Evolutionary conservation across 2,113 vertebrate species (phyloP).

Genomic region (Gallinago media): DNA sequence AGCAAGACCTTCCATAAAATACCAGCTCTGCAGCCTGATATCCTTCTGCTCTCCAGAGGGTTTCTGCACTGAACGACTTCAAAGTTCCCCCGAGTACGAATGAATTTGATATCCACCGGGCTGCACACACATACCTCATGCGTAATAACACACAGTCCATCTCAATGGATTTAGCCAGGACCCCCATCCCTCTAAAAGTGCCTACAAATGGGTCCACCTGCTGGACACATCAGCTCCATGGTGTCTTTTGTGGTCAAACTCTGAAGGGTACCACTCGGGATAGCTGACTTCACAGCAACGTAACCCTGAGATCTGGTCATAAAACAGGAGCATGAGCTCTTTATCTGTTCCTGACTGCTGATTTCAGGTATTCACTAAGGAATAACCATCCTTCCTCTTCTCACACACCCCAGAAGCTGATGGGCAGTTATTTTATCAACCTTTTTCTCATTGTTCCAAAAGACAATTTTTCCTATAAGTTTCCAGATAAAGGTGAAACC

Average conservation of each 20-base stretch:
- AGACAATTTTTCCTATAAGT: background rate
- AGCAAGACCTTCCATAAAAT: background rate
- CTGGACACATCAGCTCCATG: background rate
- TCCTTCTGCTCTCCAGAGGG: background rate
- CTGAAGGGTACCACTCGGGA: background rate
- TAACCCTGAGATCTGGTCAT: background rate
- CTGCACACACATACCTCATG: background rate
- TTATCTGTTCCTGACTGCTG: background rate
- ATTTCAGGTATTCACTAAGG: background rate
- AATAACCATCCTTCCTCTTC: background rate
- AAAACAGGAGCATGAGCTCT: background rate
- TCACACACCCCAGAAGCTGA: background rate
- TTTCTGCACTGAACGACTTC: background rate
- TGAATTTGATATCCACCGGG: background rate
- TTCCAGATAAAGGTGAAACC: background rate
- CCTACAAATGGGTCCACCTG: accelerated
- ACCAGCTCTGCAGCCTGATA: background rate
- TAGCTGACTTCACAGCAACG: background rate
- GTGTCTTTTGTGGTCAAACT: background rate
- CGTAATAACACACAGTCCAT: background rate
- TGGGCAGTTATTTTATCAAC: background rate
- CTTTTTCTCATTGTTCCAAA: background rate
- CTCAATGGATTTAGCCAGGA: background rate
- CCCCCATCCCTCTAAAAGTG: background rate
- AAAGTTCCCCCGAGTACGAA: background rate